Conservation (phyloP, 2,797 vertebrate genomes). For the Eurystomus glaucurus region DNA sequence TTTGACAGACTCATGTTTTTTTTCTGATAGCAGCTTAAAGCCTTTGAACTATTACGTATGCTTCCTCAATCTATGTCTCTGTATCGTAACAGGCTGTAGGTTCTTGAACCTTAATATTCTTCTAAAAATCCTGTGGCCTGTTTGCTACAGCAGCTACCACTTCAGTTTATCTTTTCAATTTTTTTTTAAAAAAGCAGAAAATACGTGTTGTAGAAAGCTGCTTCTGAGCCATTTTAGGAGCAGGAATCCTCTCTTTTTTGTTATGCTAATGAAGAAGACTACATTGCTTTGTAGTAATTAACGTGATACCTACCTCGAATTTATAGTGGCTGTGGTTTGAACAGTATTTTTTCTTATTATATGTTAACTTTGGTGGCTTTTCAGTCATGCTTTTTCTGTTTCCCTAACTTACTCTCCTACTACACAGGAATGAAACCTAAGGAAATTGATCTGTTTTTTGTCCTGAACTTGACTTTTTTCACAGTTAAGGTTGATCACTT, state of each 20-base stretch:
- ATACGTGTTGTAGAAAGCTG: neutral
- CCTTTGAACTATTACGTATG: conserved; percentile 66
- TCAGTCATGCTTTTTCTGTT: neutral
- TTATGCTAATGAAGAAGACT: neutral
- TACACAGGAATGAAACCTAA: neutral
- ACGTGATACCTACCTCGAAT: neutral
- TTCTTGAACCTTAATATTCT: conserved; percentile 20
- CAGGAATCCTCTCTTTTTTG: neutral
- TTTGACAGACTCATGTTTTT: conserved; percentile 15
- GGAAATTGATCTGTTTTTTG: neutral
- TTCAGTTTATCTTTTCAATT: neutral
- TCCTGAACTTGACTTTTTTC: neutral
- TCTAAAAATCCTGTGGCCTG: neutral
- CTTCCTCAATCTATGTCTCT: neutral
- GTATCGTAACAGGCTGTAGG: neutral
- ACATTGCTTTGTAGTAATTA: neutral
- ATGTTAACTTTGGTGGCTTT: neutral
- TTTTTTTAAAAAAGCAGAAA: neutral
- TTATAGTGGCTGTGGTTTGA: neutral
- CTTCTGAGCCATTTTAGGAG: neutral
- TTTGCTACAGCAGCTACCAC: neutral
- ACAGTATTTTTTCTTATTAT: neutral
- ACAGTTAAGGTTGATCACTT: neutral
- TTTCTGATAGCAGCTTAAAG: conserved; percentile 23
- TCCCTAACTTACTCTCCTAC: neutral